These are phyloP conservation scores for Aegithalos caudatus DNA, from an alignment of 2,113 vertebrate species.

Conservation along the genomic window DNA sequence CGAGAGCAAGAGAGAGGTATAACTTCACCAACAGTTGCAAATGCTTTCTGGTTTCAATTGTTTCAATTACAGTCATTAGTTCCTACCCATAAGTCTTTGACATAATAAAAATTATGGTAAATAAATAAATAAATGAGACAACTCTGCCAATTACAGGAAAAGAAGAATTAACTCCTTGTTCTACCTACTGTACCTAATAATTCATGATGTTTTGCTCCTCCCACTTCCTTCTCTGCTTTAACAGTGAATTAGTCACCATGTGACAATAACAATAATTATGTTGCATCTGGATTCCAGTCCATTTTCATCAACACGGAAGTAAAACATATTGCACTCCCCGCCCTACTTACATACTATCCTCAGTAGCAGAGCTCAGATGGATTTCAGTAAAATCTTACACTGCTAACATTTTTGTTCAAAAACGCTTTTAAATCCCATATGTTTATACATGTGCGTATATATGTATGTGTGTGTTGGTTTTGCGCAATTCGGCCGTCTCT, in stretches of 20 bases:
- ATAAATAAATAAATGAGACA: background rate
- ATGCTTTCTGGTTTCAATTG: background rate
- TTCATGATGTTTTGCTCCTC: background rate
- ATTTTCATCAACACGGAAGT: background rate
- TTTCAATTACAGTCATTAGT: background rate
- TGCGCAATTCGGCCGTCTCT: background rate
- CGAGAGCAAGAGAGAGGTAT: background rate
- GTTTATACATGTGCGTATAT: background rate
- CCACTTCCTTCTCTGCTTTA: slow-evolving; percentile 14
- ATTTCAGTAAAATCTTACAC: background rate
- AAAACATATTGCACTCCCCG: background rate
- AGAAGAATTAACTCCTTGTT: background rate
- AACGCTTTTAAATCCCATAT: background rate
- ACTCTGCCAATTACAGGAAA: background rate
- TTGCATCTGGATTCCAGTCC: background rate
- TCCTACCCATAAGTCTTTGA: background rate
- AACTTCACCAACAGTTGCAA: background rate
- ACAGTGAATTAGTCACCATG: background rate
- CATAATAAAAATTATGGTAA: background rate
- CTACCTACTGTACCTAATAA: background rate
- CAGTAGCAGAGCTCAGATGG: background rate
- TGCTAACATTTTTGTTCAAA: background rate
- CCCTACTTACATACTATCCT: background rate
- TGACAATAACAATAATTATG: background rate
- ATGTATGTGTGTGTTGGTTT: background rate